Evolutionary conservation across 2,113 vertebrate genomes (phyloP), one percentile per base, ranked within the genome.

Genomic region (Daubentonia madagascariensis): DNA sequence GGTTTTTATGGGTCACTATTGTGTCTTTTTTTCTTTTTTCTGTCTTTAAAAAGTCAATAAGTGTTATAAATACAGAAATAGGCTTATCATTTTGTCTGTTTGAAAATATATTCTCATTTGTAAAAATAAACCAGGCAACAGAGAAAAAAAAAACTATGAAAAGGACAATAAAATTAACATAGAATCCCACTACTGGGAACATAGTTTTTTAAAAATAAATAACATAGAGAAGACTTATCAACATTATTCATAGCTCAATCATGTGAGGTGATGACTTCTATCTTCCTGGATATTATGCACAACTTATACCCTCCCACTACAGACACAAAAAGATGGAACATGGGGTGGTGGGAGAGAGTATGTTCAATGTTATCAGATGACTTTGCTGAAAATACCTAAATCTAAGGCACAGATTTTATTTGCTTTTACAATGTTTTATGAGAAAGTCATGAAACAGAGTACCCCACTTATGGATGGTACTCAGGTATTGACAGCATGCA

Each of bases 111-210:
- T 88, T 37, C 23, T 86, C 8, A 25, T 79, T 65, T 70, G 3
- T 75, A 65, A 90, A 79, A 87, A 73, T 40, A 96, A 95, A 18
- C 16, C 22, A 81, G 40, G 23, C 8, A 63, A 43, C 14, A 83
- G 23, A 87, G 23, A 28, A 35, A 45, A 35, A 65, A 43, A 52
- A 50, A 32, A 35, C 14, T 65, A n/a, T 8, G 8, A n/a, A 68
- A 94, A 76, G 17, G 52, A 63, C 37, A 89, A 87, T 43, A 23
- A 85, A 92, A 78, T 76, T 65, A 68, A 59, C 17, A 50, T 85
- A 72, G 59, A 70, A 45, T 45, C 5, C 4, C 9, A 43, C 12
- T 72, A 9, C 16, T 14, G 22, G 3, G 3, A 81, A 8, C 18
- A 6, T 0, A 28, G 22, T 70, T 35, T 84, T 85, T 90, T 35